Evolutionary conservation across 2,113 vertebrate species (phyloP), one percentile per base, ranked within the genome.

Genomic region (Poecilia latipinna): DNA sequence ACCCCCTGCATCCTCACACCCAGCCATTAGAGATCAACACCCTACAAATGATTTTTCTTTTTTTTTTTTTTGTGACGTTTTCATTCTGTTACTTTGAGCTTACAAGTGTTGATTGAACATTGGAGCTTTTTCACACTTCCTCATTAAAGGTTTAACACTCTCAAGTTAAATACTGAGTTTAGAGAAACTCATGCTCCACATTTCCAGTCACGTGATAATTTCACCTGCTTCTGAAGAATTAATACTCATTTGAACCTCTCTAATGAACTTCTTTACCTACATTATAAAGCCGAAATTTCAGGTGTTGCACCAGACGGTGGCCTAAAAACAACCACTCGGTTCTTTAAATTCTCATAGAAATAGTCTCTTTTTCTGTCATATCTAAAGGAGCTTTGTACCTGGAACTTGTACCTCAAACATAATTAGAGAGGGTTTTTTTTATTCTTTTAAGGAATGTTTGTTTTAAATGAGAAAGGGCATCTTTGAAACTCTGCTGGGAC

Each of bases 31-130:
- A 4, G 12, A 65, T 62, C 12, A 42, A 31, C 13, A 64, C 19
- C 29, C 26, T 61, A 17, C 61, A 15, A 69, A 33, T 37, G 26
- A 13, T 32, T 61, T 8, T 13, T 0, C 3, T 29, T 29, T 29
- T 29, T 29, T 29, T 29, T 29, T 29, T 29, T 29, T 29, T 29
- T 35, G 29, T 61, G 72, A 7, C 15, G 35, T 65, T 73, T 76
- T 84, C 66, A 78, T 29, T 39, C 51, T 82, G 15, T 67, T 63
- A 44, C 75, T 70, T 51, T 2, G 3, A 29, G 42, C 6, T 57
- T 42, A 60, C 1, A 86, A 10, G 84, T 77, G 83, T 74, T 84
- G 87, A 86, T 79, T 82, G 48, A 26, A 69, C 32, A 70, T 61
- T n/a, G 35, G 65, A 8, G 5, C 68, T 76, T 66, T 70, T 64